A percentile compares a stretch with the other conserved stretches of the same genome.
phyloP scores from a whole-genome alignment of 2,797 vertebrate genomes.

The Acipenser transmontanus region DNA sequence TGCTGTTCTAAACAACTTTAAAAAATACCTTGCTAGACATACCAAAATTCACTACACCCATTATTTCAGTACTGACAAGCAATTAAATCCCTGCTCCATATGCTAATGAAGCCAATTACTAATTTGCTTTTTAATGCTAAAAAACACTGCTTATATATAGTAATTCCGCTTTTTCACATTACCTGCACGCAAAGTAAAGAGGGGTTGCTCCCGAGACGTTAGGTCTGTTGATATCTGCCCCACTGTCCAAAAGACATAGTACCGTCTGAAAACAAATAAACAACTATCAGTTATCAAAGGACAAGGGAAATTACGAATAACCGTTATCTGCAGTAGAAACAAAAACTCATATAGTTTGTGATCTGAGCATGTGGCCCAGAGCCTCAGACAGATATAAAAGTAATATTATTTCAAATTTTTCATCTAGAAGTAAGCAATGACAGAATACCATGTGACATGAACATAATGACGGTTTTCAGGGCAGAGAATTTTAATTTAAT shows the following conservation, averaged over 20 bases:
- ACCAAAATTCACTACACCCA: neutral
- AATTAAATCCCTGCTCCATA: neutral
- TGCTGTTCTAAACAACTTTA: too few relatives aligned
- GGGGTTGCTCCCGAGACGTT: conserved; percentile 97
- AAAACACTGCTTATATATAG: conserved; percentile 8
- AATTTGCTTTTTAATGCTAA: conserved; percentile 18
- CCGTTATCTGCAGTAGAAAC: too few relatives aligned
- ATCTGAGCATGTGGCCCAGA: too few relatives aligned
- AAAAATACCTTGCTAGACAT: too few relatives aligned
- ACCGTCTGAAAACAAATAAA: conserved; percentile 64
- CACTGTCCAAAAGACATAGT: conserved; percentile 90
- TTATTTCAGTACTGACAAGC: neutral
- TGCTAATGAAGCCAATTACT: neutral
- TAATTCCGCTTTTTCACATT: conserved; percentile 6
- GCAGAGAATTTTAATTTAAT: too few relatives aligned
- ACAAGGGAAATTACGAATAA: too few relatives aligned
- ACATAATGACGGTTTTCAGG: too few relatives aligned
- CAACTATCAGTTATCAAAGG: neutral
- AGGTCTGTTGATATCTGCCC: conserved; percentile 93
- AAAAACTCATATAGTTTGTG: too few relatives aligned
- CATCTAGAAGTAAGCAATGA: too few relatives aligned
- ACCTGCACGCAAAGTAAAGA: conserved; percentile 98
- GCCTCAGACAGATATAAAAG: too few relatives aligned
- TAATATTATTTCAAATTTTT: too few relatives aligned
- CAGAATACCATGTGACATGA: too few relatives aligned